Base-by-base conservation (phyloP, 2,797 vertebrate species). In the Eulemur rubriventer region DNA sequence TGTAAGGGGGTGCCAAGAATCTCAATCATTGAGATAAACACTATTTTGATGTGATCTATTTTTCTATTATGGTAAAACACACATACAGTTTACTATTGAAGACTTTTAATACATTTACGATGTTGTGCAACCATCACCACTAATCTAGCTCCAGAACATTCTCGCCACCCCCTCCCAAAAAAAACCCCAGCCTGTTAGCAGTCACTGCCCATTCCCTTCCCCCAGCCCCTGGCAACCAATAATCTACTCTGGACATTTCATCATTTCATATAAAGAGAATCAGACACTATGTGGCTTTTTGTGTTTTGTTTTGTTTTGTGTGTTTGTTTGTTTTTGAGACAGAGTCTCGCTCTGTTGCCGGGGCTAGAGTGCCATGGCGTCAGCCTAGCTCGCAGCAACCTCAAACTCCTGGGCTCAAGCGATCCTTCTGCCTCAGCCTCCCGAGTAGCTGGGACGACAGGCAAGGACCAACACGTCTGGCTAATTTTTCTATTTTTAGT, bases 201-300 rank as follows among this genome's bases (percentile, higher is more conserved):
- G 33, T 72, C 22, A 75, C 82, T 28, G 14, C 16, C 33, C 7
- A 30, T 30, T 5, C 41, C 78, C 78, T 4, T 12, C 7, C 24
- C 30, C 8, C 13, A 12, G 48, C 28, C 46, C 28, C 12, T 20
- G 0, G 7, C 35, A 22, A 6, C 59, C n/a, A 7, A 4, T 1
- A 28, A 7, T 59, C 28, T 43, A 38, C 30, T 33, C 26, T 2
- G 48, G 87, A 41, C 12, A 9, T 26, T n/a, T 61, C 22, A 26
- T 57, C 18, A 9, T 26, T 26, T 61, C 22, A 35, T 43, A 5
- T 22, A 6, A 2, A 16, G 33, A 46, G 46, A 33, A 8, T 41
- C 46, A 26, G 4, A 57, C 20, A 2, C 73, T 5, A 1, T 12
- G 46, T 33, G 73, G 35, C 35, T 17, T 52, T 10, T 5, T 67